These are phyloP conservation scores for Barbus barbus DNA, from an alignment of 2,113 vertebrate genomes.

Conservation along the genomic window DNA sequence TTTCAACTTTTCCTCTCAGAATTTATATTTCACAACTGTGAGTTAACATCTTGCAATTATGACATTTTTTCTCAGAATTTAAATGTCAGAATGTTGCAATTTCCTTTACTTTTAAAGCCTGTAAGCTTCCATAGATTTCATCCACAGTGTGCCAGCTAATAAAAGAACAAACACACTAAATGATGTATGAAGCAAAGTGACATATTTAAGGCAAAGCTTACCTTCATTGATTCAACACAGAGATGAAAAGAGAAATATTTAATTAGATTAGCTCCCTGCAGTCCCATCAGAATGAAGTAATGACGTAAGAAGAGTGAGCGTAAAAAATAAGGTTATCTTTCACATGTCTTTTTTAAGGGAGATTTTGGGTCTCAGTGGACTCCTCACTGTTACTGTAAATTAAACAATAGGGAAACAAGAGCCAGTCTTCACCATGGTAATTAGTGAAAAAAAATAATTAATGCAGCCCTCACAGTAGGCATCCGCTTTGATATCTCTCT, in stretches of 20 bases:
- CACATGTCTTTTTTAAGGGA: slow-evolving; percentile 32
- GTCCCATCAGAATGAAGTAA: background rate
- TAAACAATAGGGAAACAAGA: slow-evolving; percentile 49
- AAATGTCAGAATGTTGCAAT: background rate
- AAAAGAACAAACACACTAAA: background rate
- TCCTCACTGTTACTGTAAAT: slow-evolving; percentile 50
- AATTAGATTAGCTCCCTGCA: slow-evolving; percentile 16
- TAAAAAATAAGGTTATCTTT: slow-evolving; percentile 45
- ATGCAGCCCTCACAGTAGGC: slow-evolving; percentile 27
- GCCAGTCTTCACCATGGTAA: slow-evolving; percentile 41
- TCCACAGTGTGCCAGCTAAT: background rate
- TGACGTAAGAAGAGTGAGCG: background rate
- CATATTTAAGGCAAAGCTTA: background rate
- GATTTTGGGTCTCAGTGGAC: slow-evolving; percentile 38
- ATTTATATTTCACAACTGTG: background rate
- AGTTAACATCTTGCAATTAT: background rate
- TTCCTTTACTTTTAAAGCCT: background rate
- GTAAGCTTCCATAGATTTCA: background rate
- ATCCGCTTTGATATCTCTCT: slow-evolving; percentile 36
- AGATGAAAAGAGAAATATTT: slow-evolving; percentile 3
- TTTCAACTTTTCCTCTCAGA: background rate
- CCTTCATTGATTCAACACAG: background rate
- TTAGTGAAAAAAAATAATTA: slow-evolving; percentile 48
- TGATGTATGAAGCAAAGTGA: background rate
- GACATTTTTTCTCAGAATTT: background rate